Evolutionary conservation across 2,797 vertebrate genomes (phyloP).

Genomic region (Dromococcyx pavoninus): DNA sequence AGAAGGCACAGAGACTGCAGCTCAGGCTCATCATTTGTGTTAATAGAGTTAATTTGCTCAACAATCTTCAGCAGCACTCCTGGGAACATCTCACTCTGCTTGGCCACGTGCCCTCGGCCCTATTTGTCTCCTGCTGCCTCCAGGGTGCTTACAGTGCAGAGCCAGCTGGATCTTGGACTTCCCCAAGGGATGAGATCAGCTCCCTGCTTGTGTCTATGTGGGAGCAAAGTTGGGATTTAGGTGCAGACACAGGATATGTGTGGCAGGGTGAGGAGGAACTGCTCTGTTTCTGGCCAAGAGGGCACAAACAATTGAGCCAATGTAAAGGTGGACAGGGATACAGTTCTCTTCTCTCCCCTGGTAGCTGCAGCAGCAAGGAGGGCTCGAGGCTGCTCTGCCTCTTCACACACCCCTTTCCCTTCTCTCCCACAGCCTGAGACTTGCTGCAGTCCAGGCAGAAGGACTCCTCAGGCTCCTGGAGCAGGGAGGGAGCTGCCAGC

Average conservation of each 20-base stretch:
- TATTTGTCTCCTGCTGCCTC: not conserved
- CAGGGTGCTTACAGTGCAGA: not conserved
- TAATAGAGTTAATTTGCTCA: constrained; percentile 65
- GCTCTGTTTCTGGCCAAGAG: not conserved
- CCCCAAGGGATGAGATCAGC: not conserved
- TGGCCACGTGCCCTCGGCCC: not conserved
- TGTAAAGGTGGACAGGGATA: not conserved
- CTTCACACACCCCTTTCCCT: not conserved
- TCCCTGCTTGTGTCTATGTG: not conserved
- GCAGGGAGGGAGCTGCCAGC: not conserved
- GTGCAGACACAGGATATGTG: not conserved
- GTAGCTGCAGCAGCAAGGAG: not conserved
- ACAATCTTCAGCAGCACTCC: constrained; percentile 5
- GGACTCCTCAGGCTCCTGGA: not conserved
- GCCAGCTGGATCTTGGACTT: not conserved
- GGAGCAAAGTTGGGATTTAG: too few species aligned
- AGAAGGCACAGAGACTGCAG: not conserved
- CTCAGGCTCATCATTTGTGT: constrained; percentile 19
- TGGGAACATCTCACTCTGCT: not conserved
- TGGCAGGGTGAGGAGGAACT: not conserved
- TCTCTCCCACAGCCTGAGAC: not conserved
- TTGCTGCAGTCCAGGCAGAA: not conserved
- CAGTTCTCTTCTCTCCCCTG: not conserved
- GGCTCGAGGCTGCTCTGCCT: not conserved
- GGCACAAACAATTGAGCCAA: accelerated